These are phyloP conservation scores for Eutrigla gurnardus DNA, from an alignment of 2,797 vertebrate genomes.

Conservation along the genomic window DNA sequence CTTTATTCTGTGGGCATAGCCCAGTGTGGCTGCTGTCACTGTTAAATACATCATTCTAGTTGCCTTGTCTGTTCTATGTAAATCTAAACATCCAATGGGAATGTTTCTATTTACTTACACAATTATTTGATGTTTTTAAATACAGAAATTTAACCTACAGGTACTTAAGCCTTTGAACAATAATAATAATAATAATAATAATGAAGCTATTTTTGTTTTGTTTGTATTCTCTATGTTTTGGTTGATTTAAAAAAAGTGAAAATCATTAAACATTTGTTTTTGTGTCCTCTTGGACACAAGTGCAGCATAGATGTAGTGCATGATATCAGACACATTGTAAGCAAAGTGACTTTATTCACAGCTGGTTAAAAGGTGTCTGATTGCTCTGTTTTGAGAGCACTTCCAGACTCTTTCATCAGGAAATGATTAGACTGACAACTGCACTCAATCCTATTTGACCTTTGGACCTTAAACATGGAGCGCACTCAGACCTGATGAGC, in stretches of 20 bases:
- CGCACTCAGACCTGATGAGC: constrained; percentile 6
- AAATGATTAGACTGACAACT: constrained; percentile 45
- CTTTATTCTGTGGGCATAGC: constrained; percentile 33
- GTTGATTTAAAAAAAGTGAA: constrained; percentile 3
- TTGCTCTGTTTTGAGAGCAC: constrained; percentile 33
- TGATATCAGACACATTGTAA: neutral
- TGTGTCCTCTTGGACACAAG: neutral
- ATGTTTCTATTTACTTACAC: constrained; percentile 29
- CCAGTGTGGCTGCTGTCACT: constrained; percentile 6
- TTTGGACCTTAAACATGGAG: constrained; percentile 61
- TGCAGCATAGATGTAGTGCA: constrained; percentile 3
- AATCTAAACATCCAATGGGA: neutral
- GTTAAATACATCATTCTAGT: constrained; percentile 19
- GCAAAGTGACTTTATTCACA: neutral
- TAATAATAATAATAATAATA: constrained; percentile 37
- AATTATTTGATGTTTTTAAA: constrained; percentile 35
- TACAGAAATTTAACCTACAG: constrained; percentile 15
- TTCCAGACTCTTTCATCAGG: constrained; percentile 46
- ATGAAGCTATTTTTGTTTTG: constrained; percentile 41
- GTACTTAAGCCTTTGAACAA: constrained; percentile 35
- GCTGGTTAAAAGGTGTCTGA: neutral
- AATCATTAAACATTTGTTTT: neutral
- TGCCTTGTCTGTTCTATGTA: constrained; percentile 45
- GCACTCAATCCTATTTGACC: constrained; percentile 59
- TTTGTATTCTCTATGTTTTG: neutral